These are phyloP conservation scores for Serilophus lunatus DNA, from an alignment of 2,113 vertebrate genomes.

Conservation along the genomic window DNA sequence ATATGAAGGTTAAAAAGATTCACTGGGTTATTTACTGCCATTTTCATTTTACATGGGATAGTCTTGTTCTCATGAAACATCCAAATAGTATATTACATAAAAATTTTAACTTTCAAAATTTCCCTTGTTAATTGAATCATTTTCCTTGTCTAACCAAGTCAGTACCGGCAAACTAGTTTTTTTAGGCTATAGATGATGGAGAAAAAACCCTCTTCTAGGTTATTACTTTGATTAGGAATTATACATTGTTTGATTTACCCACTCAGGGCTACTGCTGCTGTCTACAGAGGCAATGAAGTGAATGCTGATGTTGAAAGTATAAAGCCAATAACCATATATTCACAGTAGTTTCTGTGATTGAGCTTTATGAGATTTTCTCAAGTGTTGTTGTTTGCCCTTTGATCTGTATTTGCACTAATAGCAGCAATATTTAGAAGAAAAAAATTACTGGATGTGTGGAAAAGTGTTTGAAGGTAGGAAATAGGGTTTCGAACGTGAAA, in stretches of 20 bases:
- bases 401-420: not conserved
- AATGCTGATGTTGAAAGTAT: not conserved
- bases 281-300: not conserved
- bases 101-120: not conserved
- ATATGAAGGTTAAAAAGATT: not conserved
- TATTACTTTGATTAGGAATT: not conserved
- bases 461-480: not conserved
- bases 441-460: not conserved
- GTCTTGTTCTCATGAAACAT: not conserved
- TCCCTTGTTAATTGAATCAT: not conserved
- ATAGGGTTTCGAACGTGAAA: not conserved
- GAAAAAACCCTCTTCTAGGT: not conserved
- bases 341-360: not conserved
- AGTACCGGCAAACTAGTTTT: not conserved
- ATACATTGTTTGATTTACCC: not conserved
- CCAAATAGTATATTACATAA: not conserved
- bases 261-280: not conserved
- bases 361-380: not conserved
- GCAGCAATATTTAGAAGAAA: not conserved
- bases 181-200: not conserved
- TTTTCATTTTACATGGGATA: not conserved
- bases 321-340: not conserved
- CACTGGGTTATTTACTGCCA: not conserved
- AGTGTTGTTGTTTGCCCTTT: not conserved
- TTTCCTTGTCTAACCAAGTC: not conserved